Conservation (phyloP, 2,888 invertebrate genomes). For the Idaea aversata region DNA sequence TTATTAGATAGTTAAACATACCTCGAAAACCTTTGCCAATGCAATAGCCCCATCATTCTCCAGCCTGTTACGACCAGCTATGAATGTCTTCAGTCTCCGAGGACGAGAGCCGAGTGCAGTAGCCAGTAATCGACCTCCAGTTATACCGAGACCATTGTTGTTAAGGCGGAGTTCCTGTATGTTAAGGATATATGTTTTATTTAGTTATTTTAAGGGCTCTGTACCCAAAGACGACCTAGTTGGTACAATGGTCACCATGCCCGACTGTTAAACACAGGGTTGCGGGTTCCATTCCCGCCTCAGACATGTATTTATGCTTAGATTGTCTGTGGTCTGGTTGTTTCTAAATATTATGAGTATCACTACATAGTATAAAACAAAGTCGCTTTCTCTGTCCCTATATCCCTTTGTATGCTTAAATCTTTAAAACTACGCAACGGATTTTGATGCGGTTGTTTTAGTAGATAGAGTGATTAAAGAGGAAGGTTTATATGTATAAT, state of each 20-base stretch:
- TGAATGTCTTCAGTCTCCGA: constrained; percentile 89
- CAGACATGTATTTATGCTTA: too few species aligned
- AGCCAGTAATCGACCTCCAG: constrained; percentile 92
- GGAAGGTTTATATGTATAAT: too few species aligned
- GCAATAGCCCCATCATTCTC: constrained; percentile 96
- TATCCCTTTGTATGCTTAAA: too few species aligned
- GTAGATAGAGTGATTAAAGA: too few species aligned
- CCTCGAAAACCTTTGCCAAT: constrained; percentile 90
- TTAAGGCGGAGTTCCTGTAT: constrained; percentile 89
- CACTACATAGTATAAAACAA: too few species aligned
- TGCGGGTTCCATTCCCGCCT: too few species aligned
- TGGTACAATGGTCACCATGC: background rate
- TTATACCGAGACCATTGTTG: constrained; percentile 96
- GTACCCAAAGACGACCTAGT: background rate
- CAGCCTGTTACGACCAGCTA: constrained; percentile 95
- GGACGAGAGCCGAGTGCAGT: constrained; percentile 83
- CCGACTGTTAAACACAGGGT: too few species aligned
- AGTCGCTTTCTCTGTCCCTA: too few species aligned
- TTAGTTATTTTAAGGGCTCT: background rate
- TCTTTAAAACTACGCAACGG: too few species aligned
- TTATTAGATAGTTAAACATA: constrained; percentile 38
- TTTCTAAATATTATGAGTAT: too few species aligned
- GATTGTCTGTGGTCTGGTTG: too few species aligned
- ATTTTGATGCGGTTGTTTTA: too few species aligned
- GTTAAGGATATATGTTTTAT: background rate